Base-by-base conservation (phyloP, 2,888 invertebrate species). In the Carabus problematicus region DNA sequence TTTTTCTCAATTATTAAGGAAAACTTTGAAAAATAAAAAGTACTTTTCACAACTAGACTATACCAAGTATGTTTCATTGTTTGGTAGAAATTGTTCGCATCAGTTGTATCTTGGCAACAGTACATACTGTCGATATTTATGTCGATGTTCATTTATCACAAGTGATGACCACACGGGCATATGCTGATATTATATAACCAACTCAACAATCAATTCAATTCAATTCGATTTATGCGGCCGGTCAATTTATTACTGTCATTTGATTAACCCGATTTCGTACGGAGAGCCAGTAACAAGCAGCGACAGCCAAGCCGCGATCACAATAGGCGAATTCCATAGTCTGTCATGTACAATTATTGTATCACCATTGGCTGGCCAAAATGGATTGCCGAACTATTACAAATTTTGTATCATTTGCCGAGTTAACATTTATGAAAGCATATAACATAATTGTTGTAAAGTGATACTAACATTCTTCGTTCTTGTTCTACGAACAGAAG, bases 241-340 rank as follows among this genome's bases (percentile, higher is more conserved):
- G 68, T 60, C 68, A 68, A 68, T 68, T 68, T 60, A 68, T 68
- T 68, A 68, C 61, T 60, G 61, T 68, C 61, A 68, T 68, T 68
- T 68, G 68, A 68, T 68, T 68, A 68, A 68, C 68, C 68, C 68
- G 68, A 68, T 68, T 68, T 68, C 68, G 54, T 59, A 59, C 41
- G 59, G 47, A 59, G 39, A 16, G 47, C 58, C 58, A 66, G 42
- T 49, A 59, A 56, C 56, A 12, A 56, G 56, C 43, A 43, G 39
- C 56, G 64, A 45, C 56, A 64, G 12, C 14, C 49, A 40, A 56
- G 64, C 29, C 29, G 9, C n/a, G 43, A 64, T 64, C 54, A 64
- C 64, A 64, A 42, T 56, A 56, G 43, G 11, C 9, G 45, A 64
- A 18, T 55, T 40, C 19, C 39, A 64, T 43, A 54, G 14, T 9